Conservation (phyloP, 2,113 vertebrate species). For the Symphodus melops region DNA sequence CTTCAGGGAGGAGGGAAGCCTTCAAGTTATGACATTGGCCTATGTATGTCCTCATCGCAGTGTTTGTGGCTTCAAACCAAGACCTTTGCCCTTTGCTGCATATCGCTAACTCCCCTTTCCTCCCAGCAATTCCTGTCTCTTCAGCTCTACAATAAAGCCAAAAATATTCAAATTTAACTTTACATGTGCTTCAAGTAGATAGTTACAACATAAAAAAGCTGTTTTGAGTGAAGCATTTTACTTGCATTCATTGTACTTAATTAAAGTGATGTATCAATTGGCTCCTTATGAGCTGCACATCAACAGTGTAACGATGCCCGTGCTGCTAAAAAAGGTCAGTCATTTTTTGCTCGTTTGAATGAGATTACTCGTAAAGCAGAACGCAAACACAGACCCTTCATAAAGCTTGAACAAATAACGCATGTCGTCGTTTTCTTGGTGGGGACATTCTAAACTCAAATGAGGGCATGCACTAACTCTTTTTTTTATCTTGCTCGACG, state of each 20-base stretch:
- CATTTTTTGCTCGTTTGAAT: neutral
- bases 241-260: neutral
- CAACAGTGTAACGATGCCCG: neutral
- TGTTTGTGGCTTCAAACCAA: too few relatives aligned
- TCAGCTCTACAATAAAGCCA: too few relatives aligned
- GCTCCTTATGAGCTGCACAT: too few relatives aligned
- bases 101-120: too few relatives aligned
- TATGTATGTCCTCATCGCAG: too few relatives aligned
- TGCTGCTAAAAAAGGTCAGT: neutral
- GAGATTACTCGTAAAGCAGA: slow-evolving; percentile 7
- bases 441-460: slow-evolving; percentile 13
- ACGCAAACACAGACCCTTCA: neutral
- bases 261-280: neutral
- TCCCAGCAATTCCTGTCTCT: too few relatives aligned
- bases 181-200: too few relatives aligned
- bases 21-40: too few relatives aligned
- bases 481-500: slow-evolving; percentile 14
- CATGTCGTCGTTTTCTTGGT: neutral
- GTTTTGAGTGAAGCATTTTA: neutral
- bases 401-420: slow-evolving; percentile 7
- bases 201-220: neutral
- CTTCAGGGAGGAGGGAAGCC: neutral
- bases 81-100: too few relatives aligned
- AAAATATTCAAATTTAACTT: too few relatives aligned
- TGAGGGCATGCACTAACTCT: neutral